Evolutionary conservation across 64 coral and sea anemone species (phyloP), one percentile per base, ranked within the genome.

Genomic region (Montipora cactus): DNA sequence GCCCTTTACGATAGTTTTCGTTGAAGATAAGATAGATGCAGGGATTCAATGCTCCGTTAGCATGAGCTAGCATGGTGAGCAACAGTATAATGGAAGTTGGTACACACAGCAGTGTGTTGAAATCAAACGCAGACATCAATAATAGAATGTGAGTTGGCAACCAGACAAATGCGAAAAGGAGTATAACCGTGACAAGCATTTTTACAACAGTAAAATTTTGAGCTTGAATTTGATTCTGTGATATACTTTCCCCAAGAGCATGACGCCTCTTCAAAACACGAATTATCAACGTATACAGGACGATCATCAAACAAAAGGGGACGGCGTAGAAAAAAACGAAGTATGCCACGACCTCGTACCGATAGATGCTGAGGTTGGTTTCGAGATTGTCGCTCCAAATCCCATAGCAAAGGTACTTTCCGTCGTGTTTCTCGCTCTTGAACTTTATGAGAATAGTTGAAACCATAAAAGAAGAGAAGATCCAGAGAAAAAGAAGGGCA

Each of bases 21-120:
- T 96, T 96, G 28, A 96, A 93, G 16, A 92, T 89, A 57, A 96
- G 70, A 70, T 93, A 96, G 19, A 96, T 76, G 74, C 91, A 96
- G 7, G 95, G 95, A 90, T 96, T 96, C 51, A 96, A 70, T 0
- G 95, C 95, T 10, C 92, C 86, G 18, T 96, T 96, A 18, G 92
- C 95, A 48, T 94, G 95, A 0, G 88, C 72, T 2, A 87, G 70
- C 55, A 78, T 51, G 14, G 91, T 48, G 13, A 96, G 67, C 2
- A 85, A 21, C 55, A 91, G 15, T 2, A 90, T 5, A 7, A 62
- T 44, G n/a, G 74, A 81, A 44, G 52, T 8, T 0, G 95, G 87
- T 14, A 85, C 77, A 20, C 20, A 48, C 6, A 52, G 71, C 19
- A 85, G 45, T 44, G 19, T 76, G 0, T 18, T 12, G 18, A 13